A percentile compares a stretch with the other conserved stretches of the same genome.
These are phyloP conservation scores for Scrobipalpa costella DNA, from an alignment of 2,888 invertebrate genomes.

Conservation along the genomic window DNA sequence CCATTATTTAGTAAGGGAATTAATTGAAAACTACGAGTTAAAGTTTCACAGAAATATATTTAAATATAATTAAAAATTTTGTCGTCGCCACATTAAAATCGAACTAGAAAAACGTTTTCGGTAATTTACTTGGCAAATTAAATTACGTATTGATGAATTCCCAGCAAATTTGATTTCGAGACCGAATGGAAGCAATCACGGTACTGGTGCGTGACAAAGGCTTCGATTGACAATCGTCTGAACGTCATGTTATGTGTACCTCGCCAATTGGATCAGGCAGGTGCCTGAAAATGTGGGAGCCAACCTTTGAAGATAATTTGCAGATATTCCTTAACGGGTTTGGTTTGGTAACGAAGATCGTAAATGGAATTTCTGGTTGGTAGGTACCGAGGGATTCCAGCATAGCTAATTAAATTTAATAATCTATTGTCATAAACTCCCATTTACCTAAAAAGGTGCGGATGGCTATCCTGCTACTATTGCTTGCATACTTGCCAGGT, in stretches of 20 bases:
- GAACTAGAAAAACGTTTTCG: neutral
- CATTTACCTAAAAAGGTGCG: too few species aligned
- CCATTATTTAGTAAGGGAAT: too few species aligned
- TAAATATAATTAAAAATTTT: neutral
- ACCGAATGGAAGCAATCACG: slow-evolving; percentile 8
- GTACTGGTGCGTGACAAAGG: too few species aligned
- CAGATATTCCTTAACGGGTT: neutral
- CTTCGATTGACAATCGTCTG: neutral
- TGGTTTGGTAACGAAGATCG: neutral
- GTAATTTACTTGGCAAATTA: neutral
- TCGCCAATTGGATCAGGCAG: neutral
- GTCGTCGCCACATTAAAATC: neutral
- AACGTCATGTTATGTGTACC: neutral
- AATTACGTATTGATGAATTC: neutral
- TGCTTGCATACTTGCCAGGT: too few species aligned
- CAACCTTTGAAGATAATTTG: neutral
- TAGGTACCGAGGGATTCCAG: too few species aligned
- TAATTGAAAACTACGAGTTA: too few species aligned
- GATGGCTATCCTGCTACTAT: too few species aligned
- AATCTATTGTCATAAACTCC: too few species aligned
- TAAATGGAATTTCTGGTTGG: neutral
- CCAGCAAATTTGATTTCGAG: slow-evolving; percentile 3
- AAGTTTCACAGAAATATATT: too few species aligned
- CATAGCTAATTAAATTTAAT: too few species aligned
- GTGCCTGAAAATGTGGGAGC: neutral